Evolutionary conservation across 2,113 vertebrate species (phyloP).

Genomic region (Acrocephalus arundinaceus): DNA sequence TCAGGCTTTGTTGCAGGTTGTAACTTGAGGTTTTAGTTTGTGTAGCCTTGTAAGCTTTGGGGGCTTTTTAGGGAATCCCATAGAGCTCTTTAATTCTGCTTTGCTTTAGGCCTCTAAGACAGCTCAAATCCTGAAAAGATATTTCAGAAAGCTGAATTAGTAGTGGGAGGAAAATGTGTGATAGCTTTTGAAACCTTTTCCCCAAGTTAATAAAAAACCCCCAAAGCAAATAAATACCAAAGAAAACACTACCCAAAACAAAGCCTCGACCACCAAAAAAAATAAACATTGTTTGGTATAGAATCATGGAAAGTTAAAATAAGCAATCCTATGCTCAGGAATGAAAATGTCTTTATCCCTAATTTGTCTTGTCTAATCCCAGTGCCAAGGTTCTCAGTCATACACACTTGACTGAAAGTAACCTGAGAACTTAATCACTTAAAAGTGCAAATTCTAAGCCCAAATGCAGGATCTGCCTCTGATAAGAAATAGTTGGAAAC

Average conservation of each 20-base stretch:
- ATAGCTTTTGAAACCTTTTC: not conserved
- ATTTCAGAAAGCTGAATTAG: not conserved
- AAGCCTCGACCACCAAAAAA: not conserved
- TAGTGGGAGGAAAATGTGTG: not conserved
- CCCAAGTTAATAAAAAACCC: not conserved
- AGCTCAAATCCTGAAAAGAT: not conserved
- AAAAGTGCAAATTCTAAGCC: not conserved
- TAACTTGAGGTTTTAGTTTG: not conserved
- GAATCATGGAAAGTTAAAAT: not conserved
- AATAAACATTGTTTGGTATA: not conserved
- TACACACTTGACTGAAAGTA: slow-evolving; percentile 11
- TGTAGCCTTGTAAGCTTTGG: not conserved
- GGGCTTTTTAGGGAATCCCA: not conserved
- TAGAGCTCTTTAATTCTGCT: not conserved
- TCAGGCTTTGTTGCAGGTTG: fast-evolving
- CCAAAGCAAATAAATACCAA: not conserved
- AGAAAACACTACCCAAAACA: not conserved
- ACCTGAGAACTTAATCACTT: slow-evolving; percentile 21
- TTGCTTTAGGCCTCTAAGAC: not conserved
- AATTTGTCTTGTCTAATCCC: not conserved
- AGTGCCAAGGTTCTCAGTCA: not conserved
- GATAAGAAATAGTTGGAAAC: slow-evolving; percentile 15
- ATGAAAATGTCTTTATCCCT: not conserved
- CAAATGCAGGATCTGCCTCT: not conserved
- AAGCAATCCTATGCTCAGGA: not conserved